phyloP scores from a whole-genome alignment of 2,797 vertebrate species.

The Anguilla marmorata region DNA sequence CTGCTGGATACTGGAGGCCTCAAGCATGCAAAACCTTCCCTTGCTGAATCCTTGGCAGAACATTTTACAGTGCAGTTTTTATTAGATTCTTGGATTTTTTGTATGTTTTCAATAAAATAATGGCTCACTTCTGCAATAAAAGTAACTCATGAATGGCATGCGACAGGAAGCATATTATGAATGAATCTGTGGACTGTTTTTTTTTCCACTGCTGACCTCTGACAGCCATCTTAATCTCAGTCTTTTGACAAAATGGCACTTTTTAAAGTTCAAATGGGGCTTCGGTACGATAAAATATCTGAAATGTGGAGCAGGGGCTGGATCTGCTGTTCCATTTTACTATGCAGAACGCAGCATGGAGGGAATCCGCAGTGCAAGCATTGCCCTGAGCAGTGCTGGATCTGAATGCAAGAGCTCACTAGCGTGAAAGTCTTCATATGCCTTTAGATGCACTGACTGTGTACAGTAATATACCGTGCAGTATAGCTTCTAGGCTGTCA shows the following conservation, averaged over 20 bases:
- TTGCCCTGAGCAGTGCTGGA: not conserved
- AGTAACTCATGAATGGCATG: not conserved
- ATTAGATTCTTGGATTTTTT: not conserved
- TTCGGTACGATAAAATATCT: not conserved
- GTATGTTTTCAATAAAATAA: not conserved
- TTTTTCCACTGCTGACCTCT: not conserved
- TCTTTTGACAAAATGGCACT: not conserved
- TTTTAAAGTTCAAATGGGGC: not conserved
- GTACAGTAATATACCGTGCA: not conserved
- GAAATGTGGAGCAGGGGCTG: not conserved
- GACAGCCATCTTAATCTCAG: not conserved
- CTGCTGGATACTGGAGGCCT: not conserved
- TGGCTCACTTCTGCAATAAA: not conserved
- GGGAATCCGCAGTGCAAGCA: not conserved
- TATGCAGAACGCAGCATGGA: not conserved
- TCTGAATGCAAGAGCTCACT: not conserved
- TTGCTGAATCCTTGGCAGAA: not conserved
- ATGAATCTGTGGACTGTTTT: not conserved
- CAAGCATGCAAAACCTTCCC: not conserved
- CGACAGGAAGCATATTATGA: not conserved
- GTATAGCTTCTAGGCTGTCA: too few species aligned
- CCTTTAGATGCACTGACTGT: not conserved
- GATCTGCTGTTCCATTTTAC: not conserved
- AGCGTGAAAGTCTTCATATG: not conserved
- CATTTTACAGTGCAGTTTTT: not conserved